Percentiles rank a stretch among this genome's conserved stretches.
These are phyloP conservation scores for Eulemur rubriventer DNA, from an alignment of 2,797 vertebrate genomes.

Conservation along the genomic window DNA sequence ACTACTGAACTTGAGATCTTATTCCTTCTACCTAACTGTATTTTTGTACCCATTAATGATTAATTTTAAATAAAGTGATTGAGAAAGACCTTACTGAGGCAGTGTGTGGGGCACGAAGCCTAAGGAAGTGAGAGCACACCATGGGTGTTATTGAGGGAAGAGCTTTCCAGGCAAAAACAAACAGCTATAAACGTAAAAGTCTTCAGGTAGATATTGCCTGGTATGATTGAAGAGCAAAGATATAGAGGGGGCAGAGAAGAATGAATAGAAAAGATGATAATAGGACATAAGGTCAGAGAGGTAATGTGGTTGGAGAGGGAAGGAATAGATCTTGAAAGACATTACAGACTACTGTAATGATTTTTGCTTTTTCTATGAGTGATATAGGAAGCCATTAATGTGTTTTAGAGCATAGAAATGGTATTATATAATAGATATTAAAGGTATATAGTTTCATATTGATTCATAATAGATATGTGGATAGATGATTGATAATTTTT, in stretches of 20 bases:
- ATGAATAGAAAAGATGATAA: neutral
- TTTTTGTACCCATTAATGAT: neutral
- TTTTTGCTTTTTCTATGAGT: neutral
- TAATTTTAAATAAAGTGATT: neutral
- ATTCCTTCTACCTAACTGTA: neutral
- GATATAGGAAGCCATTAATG: neutral
- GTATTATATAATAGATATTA: neutral
- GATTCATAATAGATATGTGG: neutral
- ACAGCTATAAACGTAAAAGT: rapidly evolving
- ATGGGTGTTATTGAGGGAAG: neutral
- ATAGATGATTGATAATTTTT: neutral
- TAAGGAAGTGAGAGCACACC: neutral
- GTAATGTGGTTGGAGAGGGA: neutral
- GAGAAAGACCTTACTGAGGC: neutral
- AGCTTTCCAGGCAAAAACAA: neutral
- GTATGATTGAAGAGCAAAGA: neutral
- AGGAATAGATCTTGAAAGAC: neutral
- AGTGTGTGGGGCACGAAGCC: neutral
- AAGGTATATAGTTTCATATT: neutral
- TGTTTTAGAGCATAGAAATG: neutral
- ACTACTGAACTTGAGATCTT: neutral
- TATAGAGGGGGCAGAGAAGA: neutral
- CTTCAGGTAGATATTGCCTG: neutral
- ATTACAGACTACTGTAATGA: neutral
- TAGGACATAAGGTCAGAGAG: neutral